A percentile compares a stretch with the other conserved stretches of the same genome.
These are phyloP conservation scores for Drosophila lacicola DNA, from an alignment of 2,888 invertebrate species.

Conservation along the genomic window DNA sequence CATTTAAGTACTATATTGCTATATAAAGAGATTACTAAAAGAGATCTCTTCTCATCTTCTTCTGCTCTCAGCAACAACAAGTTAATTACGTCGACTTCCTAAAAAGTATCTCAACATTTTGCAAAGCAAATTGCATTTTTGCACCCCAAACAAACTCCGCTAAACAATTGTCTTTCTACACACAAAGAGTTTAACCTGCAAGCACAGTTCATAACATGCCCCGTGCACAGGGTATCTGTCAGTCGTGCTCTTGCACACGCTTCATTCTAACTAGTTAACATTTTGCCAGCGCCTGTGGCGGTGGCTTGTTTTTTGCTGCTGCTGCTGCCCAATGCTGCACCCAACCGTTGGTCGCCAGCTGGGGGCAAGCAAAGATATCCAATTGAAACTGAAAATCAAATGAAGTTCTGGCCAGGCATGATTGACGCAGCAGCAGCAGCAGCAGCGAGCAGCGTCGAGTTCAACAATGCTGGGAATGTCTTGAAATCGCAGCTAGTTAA, in stretches of 20 bases:
- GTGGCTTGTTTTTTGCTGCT: neutral
- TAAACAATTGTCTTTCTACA: no score
- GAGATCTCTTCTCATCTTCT: no score
- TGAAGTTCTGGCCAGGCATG: slow-evolving; percentile 54
- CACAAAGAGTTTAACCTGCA: no score
- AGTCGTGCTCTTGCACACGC: neutral
- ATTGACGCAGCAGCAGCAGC: slow-evolving; percentile 49
- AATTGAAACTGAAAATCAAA: slow-evolving; percentile 56
- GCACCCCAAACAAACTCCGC: no score
- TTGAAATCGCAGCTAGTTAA: slow-evolving; percentile 70
- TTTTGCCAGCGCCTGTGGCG: slow-evolving; percentile 32
- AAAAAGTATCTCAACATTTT: no score
- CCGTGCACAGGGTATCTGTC: slow-evolving; percentile 10
- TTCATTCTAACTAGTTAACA: slow-evolving; percentile 39
- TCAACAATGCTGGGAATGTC: slow-evolving; percentile 74
- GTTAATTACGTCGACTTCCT: no score
- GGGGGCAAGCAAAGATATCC: slow-evolving; percentile 46
- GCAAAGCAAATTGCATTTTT: no score
- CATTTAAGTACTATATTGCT: no score
- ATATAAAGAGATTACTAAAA: no score
- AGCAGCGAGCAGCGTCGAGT: slow-evolving; percentile 9
- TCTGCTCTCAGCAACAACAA: no score
- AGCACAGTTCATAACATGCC: neutral
- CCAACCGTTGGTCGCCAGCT: slow-evolving; percentile 38
- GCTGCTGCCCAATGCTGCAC: slow-evolving; percentile 50